Conservation (phyloP, 1,140 invertebrate genomes). For the Pteromalus puparum region DNA sequence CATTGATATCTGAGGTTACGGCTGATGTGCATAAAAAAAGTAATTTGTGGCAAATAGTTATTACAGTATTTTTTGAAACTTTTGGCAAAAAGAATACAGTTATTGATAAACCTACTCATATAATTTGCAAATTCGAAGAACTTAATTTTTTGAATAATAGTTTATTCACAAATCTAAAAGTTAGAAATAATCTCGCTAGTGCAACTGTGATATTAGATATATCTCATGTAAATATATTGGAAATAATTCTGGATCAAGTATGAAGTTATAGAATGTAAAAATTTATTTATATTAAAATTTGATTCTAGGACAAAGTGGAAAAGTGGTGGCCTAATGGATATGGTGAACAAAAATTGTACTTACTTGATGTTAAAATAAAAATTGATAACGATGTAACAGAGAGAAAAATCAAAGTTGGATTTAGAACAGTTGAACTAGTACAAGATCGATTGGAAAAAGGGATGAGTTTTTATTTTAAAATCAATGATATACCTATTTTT, state of each 20-base stretch:
- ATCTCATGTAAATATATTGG: slow-evolving; percentile 63
- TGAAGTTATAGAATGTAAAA: not conserved
- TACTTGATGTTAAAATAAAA: slow-evolving; percentile 77
- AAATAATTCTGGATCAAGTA: not conserved
- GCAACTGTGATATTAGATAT: slow-evolving; percentile 62
- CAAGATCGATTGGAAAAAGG: slow-evolving; percentile 83
- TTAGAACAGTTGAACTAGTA: slow-evolving; percentile 89
- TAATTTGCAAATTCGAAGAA: slow-evolving; percentile 37
- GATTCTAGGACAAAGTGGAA: slow-evolving; percentile 74
- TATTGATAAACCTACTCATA: slow-evolving; percentile 15
- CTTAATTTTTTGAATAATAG: not conserved
- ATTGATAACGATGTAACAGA: slow-evolving; percentile 65
- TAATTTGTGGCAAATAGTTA: slow-evolving; percentile 61
- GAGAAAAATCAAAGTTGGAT: slow-evolving; percentile 81
- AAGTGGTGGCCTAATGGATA: slow-evolving; percentile 98
- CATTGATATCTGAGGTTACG: slow-evolving; percentile 75
- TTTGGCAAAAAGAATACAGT: slow-evolving; percentile 16
- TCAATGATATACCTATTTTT: slow-evolving; percentile 94
- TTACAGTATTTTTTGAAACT: slow-evolving; percentile 60
- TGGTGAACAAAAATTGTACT: slow-evolving; percentile 88
- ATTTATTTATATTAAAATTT: slow-evolving; percentile 20
- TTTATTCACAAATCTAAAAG: slow-evolving; percentile 44
- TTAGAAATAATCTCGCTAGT: slow-evolving; percentile 71
- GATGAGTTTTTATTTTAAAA: slow-evolving; percentile 89
- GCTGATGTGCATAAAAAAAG: slow-evolving; percentile 62